These are phyloP conservation scores for Diadromus collaris DNA, from an alignment of 2,888 invertebrate genomes.

Conservation along the genomic window DNA sequence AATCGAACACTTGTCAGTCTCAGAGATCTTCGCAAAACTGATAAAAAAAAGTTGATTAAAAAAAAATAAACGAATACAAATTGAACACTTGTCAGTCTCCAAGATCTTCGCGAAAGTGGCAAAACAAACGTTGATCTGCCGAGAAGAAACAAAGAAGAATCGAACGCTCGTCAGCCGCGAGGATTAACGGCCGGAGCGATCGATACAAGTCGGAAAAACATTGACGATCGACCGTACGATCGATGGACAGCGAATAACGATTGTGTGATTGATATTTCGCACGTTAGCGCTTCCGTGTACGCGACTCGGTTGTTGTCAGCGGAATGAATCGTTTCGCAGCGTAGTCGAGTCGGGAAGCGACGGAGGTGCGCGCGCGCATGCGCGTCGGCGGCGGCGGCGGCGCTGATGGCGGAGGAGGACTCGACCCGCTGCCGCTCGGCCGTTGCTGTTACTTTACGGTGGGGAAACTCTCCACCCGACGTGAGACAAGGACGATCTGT, in stretches of 20 bases:
- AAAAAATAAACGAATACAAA: too few species aligned
- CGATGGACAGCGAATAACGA: constrained; percentile 2
- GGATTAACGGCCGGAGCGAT: background rate
- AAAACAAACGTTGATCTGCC: background rate
- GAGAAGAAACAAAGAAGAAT: background rate
- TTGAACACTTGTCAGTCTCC: too few species aligned
- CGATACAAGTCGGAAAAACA: background rate
- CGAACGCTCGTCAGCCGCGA: background rate
- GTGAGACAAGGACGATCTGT: constrained; percentile 41
- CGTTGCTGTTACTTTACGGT: constrained; percentile 40
- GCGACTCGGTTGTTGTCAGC: constrained; percentile 73
- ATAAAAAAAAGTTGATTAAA: too few species aligned
- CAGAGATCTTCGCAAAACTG: too few species aligned
- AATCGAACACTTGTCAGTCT: too few species aligned
- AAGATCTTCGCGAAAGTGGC: too few species aligned
- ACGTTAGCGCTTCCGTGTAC: constrained; percentile 40
- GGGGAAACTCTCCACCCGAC: constrained; percentile 26
- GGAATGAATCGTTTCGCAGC: constrained; percentile 68
- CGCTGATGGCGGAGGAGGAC: constrained; percentile 51
- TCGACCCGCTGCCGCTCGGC: constrained; percentile 47
- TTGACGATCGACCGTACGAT: background rate
- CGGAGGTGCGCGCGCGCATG: constrained; percentile 60
- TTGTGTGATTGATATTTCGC: constrained; percentile 1
- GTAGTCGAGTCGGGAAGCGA: constrained; percentile 49
- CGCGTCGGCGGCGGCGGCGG: constrained; percentile 60